Conservation (phyloP, 2,888 invertebrate genomes). For the Ennomos fuscantarius region DNA sequence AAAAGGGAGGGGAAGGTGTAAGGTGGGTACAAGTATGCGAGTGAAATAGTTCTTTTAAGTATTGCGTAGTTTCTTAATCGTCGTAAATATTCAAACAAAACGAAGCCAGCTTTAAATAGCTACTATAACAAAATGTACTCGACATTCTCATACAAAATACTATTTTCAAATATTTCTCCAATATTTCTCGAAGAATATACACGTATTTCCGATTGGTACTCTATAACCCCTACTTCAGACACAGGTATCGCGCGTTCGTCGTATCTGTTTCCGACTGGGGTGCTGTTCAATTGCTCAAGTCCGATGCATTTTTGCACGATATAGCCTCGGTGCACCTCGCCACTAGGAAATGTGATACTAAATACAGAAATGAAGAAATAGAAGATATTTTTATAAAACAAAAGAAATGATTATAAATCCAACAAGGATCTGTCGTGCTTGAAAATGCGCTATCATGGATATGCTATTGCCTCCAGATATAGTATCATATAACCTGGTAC, state of each 20-base stretch:
- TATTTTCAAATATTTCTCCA: slow-evolving; percentile 4
- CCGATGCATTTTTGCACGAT: slow-evolving; percentile 50
- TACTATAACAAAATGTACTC: slow-evolving; percentile 5
- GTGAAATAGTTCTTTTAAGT: too few relatives aligned
- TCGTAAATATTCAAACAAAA: too few relatives aligned
- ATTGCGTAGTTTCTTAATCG: too few relatives aligned
- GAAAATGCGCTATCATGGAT: too few relatives aligned
- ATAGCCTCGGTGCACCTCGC: slow-evolving; percentile 40
- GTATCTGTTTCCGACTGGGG: slow-evolving; percentile 77
- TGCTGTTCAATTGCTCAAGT: slow-evolving; percentile 77
- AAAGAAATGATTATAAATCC: too few relatives aligned
- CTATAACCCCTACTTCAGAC: neutral
- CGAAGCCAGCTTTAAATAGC: neutral
- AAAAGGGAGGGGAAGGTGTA: too few relatives aligned
- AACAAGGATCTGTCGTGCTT: too few relatives aligned
- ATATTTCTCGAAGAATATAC: slow-evolving; percentile 1
- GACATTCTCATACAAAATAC: slow-evolving; percentile 3
- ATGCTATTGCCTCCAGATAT: neutral
- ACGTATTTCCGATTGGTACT: slow-evolving; percentile 13
- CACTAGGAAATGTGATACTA: slow-evolving; percentile 13
- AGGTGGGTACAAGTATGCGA: too few relatives aligned
- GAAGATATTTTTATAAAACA: too few relatives aligned
- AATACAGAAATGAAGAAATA: neutral
- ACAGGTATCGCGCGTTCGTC: slow-evolving; percentile 47
- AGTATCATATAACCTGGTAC: neutral